phyloP scores from a whole-genome alignment of 2,797 vertebrate species.

The Babyrousa celebensis region DNA sequence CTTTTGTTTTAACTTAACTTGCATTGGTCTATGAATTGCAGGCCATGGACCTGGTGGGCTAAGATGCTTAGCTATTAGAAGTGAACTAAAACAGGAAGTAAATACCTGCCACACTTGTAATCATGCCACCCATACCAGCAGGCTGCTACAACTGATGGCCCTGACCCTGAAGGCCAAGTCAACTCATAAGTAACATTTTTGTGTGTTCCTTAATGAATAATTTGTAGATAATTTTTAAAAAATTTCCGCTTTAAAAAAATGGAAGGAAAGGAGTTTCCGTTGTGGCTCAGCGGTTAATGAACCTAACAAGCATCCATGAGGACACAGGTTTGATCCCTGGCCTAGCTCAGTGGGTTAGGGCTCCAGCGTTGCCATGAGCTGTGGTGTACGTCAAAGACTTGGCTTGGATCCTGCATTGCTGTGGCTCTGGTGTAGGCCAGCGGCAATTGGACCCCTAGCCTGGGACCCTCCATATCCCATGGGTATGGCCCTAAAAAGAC shows the following conservation, averaged over 20 bases:
- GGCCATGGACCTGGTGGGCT: not conserved
- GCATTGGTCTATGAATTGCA: not conserved
- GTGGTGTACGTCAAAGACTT: too few species aligned
- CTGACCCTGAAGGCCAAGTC: not conserved
- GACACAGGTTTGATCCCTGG: too few species aligned
- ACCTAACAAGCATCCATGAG: too few species aligned
- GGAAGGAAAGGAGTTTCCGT: not conserved
- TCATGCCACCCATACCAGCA: not conserved
- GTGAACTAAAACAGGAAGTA: constrained; percentile 10
- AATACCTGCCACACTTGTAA: constrained; percentile 36
- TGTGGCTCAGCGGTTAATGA: too few species aligned
- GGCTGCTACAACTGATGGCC: not conserved
- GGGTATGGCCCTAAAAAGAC: too few species aligned
- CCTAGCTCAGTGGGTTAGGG: too few species aligned
- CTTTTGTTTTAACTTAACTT: constrained; percentile 47
- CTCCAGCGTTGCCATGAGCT: too few species aligned
- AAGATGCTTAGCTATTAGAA: not conserved
- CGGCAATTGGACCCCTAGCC: too few species aligned
- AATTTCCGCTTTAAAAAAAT: constrained; percentile 47
- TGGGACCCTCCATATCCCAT: too few species aligned
- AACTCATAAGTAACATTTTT: not conserved
- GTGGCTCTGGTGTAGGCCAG: too few species aligned
- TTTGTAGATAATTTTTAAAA: constrained; percentile 17
- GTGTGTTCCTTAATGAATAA: constrained; percentile 25
- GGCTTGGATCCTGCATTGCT: too few species aligned